phyloP scores from a whole-genome alignment of 2,888 invertebrate species.

The Cataglyphis albicans region DNA sequence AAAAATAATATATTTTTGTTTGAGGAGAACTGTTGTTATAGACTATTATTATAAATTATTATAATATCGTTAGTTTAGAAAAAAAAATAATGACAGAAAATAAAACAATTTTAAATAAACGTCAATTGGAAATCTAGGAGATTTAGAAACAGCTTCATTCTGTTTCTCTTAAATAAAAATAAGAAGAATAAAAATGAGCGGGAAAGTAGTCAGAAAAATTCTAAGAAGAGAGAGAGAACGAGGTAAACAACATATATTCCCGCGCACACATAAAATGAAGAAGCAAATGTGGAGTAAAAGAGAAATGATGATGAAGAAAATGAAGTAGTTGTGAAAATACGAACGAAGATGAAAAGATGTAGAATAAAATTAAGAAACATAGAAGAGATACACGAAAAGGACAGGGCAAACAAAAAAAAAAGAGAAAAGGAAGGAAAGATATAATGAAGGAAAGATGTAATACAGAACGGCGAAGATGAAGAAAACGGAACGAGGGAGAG shows the following conservation, averaged over 20 bases:
- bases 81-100: conserved; percentile 14
- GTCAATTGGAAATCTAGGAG: conserved; percentile 3
- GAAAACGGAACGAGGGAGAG: conserved; percentile 19
- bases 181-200: conserved; percentile 47
- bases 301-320: conserved; percentile 17
- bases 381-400: conserved; percentile 56
- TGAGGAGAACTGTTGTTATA: background rate
- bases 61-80: background rate
- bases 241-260: conserved; percentile 85
- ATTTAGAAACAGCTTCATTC: background rate
- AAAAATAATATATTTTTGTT: background rate
- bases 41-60: background rate
- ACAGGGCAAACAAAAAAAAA: conserved; percentile 1
- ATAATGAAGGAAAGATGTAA: background rate
- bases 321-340: conserved; percentile 1
- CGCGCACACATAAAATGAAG: conserved; percentile 30
- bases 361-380: conserved; percentile 44
- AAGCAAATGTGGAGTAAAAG: conserved; percentile 17
- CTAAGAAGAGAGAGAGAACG: conserved; percentile 83
- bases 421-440: background rate
- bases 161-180: conserved; percentile 23
- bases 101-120: conserved; percentile 5
- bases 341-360: conserved; percentile 44
- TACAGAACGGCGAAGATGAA: conserved; percentile 31
- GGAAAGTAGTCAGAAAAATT: conserved; percentile 78